Evolutionary conservation across 2,797 vertebrate genomes (phyloP).

Genomic region (Artibeus lituratus): DNA sequence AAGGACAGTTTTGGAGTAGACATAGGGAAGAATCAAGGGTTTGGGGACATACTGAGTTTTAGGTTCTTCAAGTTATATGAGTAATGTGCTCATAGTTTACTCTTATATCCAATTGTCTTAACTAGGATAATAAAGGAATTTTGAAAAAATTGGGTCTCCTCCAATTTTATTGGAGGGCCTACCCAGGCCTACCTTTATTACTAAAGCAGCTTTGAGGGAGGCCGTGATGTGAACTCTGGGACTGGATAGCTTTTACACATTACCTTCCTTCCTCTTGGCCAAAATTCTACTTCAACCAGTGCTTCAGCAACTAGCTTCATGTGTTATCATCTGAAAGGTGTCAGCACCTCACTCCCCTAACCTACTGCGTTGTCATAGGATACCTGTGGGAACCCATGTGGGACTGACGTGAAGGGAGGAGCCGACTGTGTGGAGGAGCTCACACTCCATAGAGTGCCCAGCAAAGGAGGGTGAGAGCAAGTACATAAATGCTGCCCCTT

Average conservation of each 20-base stretch:
- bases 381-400: neutral
- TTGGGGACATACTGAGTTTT: neutral
- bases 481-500: neutral
- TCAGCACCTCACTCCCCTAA: neutral
- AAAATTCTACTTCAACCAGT: neutral
- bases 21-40: neutral
- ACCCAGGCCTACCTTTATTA: neutral
- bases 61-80: neutral
- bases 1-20: neutral
- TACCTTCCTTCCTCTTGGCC: neutral
- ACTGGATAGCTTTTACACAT: neutral
- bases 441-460: neutral
- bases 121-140: neutral
- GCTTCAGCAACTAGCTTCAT: neutral
- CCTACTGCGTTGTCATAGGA: neutral
- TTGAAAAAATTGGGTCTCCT: neutral
- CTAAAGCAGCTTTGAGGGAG: neutral
- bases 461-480: neutral
- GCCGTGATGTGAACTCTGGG: neutral
- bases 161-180: no score
- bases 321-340: neutral
- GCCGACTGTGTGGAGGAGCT: neutral
- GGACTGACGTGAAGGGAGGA: neutral
- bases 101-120: neutral
- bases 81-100: neutral